A percentile compares a stretch with the other conserved stretches of the same genome.
Conservation (phyloP, 1,140 invertebrate species). For the Scaptomyza montana region DNA sequence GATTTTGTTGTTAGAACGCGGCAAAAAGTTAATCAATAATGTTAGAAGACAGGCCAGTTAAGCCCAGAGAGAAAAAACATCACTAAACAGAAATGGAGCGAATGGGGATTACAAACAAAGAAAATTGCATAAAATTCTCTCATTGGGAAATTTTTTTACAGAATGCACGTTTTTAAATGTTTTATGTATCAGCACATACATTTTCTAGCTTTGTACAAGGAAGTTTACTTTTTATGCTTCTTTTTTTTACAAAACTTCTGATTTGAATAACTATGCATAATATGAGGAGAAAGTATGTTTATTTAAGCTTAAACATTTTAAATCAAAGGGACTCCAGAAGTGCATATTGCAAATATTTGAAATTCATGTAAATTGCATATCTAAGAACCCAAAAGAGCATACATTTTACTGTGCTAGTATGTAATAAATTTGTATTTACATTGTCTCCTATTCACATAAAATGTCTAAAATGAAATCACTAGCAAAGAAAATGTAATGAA, state of each 20-base stretch:
- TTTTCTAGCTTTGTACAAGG: too few relatives aligned
- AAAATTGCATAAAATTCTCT: not conserved
- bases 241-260: too few relatives aligned
- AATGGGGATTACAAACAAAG: not conserved
- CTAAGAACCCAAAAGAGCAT: not conserved
- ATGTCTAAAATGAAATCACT: slow-evolving; percentile 1
- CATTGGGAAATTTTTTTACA: too few relatives aligned
- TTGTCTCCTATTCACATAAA: slow-evolving; percentile 13
- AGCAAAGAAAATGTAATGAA: not conserved
- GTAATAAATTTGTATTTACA: not conserved
- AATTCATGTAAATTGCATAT: too few relatives aligned
- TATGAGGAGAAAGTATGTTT: too few relatives aligned
- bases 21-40: slow-evolving; percentile 57
- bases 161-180: too few relatives aligned
- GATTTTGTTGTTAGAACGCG: slow-evolving; percentile 48
- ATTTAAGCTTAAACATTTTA: too few relatives aligned
- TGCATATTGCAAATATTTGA: too few relatives aligned
- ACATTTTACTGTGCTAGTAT: not conserved
- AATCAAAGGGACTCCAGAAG: too few relatives aligned
- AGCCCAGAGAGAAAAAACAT: not conserved
- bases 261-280: too few relatives aligned
- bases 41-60: slow-evolving; percentile 29
- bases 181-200: too few relatives aligned
- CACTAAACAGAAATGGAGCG: not conserved
- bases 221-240: too few relatives aligned